Conservation (phyloP, 2,888 invertebrate species). For the Hypolimnas misippus region DNA sequence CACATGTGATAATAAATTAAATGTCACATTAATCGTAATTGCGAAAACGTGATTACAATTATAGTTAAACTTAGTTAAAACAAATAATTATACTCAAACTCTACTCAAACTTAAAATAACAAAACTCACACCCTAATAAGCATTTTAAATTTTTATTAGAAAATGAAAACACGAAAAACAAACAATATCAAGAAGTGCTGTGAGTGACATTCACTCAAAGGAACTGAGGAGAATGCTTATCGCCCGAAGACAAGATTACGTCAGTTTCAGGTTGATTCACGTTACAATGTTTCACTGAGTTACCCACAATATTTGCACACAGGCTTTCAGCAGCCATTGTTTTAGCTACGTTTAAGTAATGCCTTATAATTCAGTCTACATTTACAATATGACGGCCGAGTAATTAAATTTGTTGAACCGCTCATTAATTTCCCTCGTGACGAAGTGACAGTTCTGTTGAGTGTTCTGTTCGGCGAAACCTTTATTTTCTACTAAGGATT, state of each 20-base stretch:
- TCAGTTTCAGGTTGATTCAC: conserved; percentile 34
- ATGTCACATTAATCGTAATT: too few relatives aligned
- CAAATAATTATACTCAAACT: too few relatives aligned
- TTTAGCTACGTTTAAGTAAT: conserved; percentile 9
- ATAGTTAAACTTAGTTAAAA: too few relatives aligned
- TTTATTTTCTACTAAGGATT: neutral
- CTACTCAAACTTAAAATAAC: too few relatives aligned
- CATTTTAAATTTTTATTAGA: neutral
- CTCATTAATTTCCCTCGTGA: neutral
- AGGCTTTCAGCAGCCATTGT: conserved; percentile 14
- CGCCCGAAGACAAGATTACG: conserved; percentile 39
- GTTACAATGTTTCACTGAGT: conserved; percentile 31
- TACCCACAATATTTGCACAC: conserved; percentile 21
- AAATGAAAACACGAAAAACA: neutral
- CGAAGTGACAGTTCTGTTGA: neutral
- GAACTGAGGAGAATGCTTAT: conserved; percentile 35
- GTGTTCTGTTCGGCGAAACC: neutral
- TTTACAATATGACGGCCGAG: neutral
- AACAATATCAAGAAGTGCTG: conserved; percentile 34
- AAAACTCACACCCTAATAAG: too few relatives aligned
- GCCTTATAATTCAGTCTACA: conserved; percentile 3
- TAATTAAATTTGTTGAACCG: conserved; percentile 15
- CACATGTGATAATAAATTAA: too few relatives aligned
- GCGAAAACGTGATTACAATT: too few relatives aligned
- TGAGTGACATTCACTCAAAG: conserved; percentile 39